phyloP scores from a whole-genome alignment of 2,113 vertebrate species.

The Pyxicephalus adspersus region DNA sequence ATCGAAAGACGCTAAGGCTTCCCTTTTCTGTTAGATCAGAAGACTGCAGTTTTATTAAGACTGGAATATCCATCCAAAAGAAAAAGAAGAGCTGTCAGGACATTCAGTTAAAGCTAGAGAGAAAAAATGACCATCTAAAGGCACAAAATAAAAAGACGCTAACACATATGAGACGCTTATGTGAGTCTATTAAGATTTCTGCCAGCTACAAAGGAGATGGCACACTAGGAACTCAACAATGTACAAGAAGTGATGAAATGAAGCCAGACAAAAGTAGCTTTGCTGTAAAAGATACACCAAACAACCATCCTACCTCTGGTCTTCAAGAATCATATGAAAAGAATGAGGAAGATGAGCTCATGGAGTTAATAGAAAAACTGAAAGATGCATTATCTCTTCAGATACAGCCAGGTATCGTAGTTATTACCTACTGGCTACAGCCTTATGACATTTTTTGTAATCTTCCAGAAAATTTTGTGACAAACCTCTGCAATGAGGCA shows the following conservation, averaged over 20 bases:
- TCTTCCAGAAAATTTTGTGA: too few relatives aligned
- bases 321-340: background rate
- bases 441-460: too few relatives aligned
- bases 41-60: background rate
- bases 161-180: slow-evolving; percentile 46
- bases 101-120: background rate
- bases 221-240: background rate
- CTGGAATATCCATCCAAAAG: background rate
- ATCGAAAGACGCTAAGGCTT: background rate
- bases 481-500: too few relatives aligned
- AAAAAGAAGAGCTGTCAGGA: background rate
- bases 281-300: background rate
- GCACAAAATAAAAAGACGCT: slow-evolving; percentile 26
- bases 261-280: background rate
- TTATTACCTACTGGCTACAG: too few relatives aligned
- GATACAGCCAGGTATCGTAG: slow-evolving; percentile 66
- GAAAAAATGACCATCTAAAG: slow-evolving; percentile 36
- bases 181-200: slow-evolving; percentile 46
- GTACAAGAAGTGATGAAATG: background rate
- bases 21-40: background rate
- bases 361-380: slow-evolving; percentile 72
- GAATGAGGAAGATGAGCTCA: slow-evolving; percentile 67
- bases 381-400: slow-evolving; percentile 67
- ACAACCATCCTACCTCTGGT: background rate
- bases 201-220: background rate